Conservation (phyloP, 2,797 vertebrate genomes). For the Siniperca obscura region DNA sequence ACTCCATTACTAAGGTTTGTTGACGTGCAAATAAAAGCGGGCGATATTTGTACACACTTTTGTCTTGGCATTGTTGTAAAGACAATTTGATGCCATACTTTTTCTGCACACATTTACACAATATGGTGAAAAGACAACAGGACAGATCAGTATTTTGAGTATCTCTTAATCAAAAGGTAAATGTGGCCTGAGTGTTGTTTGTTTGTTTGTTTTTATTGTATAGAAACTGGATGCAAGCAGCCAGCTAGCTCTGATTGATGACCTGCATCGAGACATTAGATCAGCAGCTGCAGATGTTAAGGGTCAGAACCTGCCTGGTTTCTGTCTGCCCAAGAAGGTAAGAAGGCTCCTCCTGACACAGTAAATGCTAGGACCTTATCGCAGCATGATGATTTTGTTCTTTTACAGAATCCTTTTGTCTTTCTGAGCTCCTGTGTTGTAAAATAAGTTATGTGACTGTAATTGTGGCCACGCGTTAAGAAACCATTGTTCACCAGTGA, state of each 20-base stretch:
- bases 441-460: not conserved
- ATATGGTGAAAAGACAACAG: not conserved
- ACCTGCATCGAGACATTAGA: constrained; percentile 94
- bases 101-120: not conserved
- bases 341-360: constrained; percentile 27
- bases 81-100: not conserved
- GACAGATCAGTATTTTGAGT: not conserved
- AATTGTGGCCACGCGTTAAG: not conserved
- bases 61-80: not conserved
- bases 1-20: constrained; percentile 95
- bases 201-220: constrained; percentile 36
- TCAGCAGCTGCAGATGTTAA: constrained; percentile 90
- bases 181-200: not conserved
- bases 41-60: not conserved
- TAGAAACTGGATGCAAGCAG: constrained; percentile 96
- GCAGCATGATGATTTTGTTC: constrained; percentile 1
- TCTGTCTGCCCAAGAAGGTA: constrained; percentile 99
- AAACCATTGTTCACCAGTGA: not conserved
- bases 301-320: constrained; percentile 94
- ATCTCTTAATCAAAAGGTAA: not conserved
- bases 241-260: constrained; percentile 96
- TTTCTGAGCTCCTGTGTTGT: not conserved
- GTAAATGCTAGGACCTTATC: not conserved
- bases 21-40: not conserved
- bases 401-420: not conserved